Evolutionary conservation across 2,113 vertebrate genomes (phyloP).

Genomic region (Ptilorrhoa leucosticta): DNA sequence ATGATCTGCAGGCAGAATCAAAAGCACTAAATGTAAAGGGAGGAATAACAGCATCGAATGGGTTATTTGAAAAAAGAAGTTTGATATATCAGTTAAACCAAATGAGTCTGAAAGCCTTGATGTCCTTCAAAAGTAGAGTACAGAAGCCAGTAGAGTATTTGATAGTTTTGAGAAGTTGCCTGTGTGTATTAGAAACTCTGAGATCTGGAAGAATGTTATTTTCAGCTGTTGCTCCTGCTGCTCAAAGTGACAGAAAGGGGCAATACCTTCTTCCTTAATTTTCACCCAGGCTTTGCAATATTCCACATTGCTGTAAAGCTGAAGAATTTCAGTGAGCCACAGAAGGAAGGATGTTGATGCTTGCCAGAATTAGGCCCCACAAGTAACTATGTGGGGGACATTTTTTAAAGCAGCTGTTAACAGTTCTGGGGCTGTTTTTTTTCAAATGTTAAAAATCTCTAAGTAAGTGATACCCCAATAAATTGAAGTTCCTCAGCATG

Average conservation of each 20-base stretch:
- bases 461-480: background rate
- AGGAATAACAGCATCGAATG: background rate
- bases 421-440: background rate
- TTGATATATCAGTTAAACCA: background rate
- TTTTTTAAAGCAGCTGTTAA: background rate
- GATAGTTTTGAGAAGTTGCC: background rate
- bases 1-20: background rate
- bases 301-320: background rate
- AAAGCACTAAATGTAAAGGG: background rate
- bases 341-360: background rate
- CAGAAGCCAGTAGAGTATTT: background rate
- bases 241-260: background rate
- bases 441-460: background rate
- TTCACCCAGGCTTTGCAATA: background rate
- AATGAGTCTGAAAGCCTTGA: background rate
- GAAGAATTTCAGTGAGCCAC: background rate
- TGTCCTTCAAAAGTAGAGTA: background rate
- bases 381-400: background rate
- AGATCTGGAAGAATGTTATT: background rate
- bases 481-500: background rate
- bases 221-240: background rate
- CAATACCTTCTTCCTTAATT: background rate
- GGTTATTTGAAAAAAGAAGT: background rate
- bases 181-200: background rate
- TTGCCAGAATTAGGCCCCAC: background rate